Evolutionary conservation across 2,888 invertebrate species (phyloP).

Genomic region (Margaritifera margaritifera): DNA sequence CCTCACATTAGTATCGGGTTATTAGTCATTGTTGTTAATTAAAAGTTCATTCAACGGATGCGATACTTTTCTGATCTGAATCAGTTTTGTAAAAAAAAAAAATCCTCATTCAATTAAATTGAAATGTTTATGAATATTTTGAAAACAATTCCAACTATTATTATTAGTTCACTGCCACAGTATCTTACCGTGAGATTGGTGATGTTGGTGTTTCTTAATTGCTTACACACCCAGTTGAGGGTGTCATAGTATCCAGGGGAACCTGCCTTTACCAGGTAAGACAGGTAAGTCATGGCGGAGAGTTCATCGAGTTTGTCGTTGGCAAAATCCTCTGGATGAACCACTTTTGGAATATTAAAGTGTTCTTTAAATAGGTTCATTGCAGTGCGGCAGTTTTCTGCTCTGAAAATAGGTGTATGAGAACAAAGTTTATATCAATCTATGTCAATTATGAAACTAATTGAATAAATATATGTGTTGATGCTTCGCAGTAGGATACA

Average conservation of each 20-base stretch:
- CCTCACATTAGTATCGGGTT: too few relatives aligned
- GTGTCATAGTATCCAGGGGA: slow-evolving; percentile 93
- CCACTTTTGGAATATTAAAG: slow-evolving; percentile 92
- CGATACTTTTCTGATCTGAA: too few relatives aligned
- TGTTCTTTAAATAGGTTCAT: slow-evolving; percentile 94
- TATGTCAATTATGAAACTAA: neutral
- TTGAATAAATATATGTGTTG: neutral
- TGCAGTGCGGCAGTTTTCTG: slow-evolving; percentile 94
- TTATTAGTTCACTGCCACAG: neutral
- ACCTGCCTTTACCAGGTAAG: slow-evolving; percentile 97
- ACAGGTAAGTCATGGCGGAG: slow-evolving; percentile 98
- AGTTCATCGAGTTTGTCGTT: slow-evolving; percentile 96
- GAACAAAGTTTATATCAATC: slow-evolving; percentile 1
- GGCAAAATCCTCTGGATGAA: slow-evolving; percentile 96
- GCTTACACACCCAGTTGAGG: slow-evolving; percentile 88
- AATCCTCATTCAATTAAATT: too few relatives aligned
- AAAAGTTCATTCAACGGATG: too few relatives aligned
- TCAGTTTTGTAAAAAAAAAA: too few relatives aligned
- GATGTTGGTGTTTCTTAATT: slow-evolving; percentile 83
- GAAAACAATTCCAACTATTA: too few relatives aligned
- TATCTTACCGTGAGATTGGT: slow-evolving; percentile 91
- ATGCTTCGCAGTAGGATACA: neutral
- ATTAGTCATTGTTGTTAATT: too few relatives aligned
- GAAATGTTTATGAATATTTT: too few relatives aligned
- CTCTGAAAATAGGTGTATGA: slow-evolving; percentile 78